Base-by-base conservation (phyloP, 2,113 vertebrate genomes). In the Mustela nigripes region DNA sequence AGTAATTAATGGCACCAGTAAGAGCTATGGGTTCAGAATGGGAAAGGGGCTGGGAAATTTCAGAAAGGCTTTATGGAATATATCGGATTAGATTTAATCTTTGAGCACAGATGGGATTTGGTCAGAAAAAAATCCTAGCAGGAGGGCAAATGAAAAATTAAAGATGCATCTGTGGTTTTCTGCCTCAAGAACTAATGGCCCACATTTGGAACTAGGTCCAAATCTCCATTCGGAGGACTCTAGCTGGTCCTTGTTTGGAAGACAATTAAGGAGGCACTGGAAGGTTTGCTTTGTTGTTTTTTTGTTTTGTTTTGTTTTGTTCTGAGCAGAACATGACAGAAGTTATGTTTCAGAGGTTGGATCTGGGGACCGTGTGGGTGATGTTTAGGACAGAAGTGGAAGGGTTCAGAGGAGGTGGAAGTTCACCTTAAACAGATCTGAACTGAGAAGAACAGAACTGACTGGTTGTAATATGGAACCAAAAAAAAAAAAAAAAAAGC, bases 211-310 rank as follows among this genome's bases (percentile, higher is more conserved):
- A 79, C 5, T 11, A 36, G 56, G 50, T 93, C 81, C 93, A 76
- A 85, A 91, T 95, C 53, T 95, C 84, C n/a, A 73, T 65, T 93
- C 26, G 11, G 89, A 95, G 45, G 42, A 97, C 73, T 73, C 50
- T 58, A 33, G 48, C 45, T 58, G 19, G 39, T 79, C n/a, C 65
- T 67, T 73, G 60, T 82, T 45, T 50, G 62, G 19, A 73, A 71
- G 80, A 91, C 56, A 74, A 71, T 8, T 8, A 53, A 39, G 36
- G 18, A 12, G 93, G 80, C 26, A 33, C 73, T 5, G 24, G 39
- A 88, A 60, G 16, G 24, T 24, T 3, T 58, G 28, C 12, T 50
- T 36, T 24, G 2, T 42, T 67, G 6, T 6, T 67, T 58, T 31
- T 58, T 56, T 60, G 56, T 56, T 56, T 53, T 53, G 50, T 53